Conservation (phyloP, 2,113 vertebrate genomes). For the Alaudala cheleensis region DNA sequence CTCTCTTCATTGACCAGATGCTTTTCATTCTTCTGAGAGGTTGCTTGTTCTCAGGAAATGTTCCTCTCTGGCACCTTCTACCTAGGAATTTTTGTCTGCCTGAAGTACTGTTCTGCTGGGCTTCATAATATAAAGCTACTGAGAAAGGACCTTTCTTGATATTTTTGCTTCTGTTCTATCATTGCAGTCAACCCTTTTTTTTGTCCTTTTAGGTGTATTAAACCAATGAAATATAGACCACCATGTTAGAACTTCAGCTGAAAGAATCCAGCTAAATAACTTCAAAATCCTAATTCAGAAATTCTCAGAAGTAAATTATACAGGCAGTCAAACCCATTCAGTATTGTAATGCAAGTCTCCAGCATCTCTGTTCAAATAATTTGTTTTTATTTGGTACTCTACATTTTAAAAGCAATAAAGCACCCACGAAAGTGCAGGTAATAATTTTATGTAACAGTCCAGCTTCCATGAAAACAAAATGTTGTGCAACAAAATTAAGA, state of each 20-base stretch:
- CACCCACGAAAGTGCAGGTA: not conserved
- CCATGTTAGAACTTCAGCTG: not conserved
- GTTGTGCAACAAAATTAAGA: not conserved
- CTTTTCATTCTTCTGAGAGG: not conserved
- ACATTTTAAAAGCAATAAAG: not conserved
- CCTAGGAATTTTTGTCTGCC: not conserved
- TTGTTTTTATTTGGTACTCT: not conserved
- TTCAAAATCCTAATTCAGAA: not conserved
- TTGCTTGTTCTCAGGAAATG: not conserved
- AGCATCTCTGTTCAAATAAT: not conserved
- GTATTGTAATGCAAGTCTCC: not conserved
- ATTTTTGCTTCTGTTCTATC: not conserved
- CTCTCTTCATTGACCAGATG: not conserved
- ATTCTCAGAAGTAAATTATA: not conserved
- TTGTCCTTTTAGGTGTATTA: not conserved
- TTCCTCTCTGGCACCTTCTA: not conserved
- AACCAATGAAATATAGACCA: not conserved
- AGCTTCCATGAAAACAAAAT: not conserved
- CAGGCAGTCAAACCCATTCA: not conserved
- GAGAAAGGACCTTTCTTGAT: not conserved
- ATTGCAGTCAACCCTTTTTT: not conserved
- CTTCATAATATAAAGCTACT: not conserved
- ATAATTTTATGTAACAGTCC: not conserved
- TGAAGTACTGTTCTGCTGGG: not conserved
- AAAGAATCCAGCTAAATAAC: not conserved